Conservation (phyloP, 2,113 vertebrate species). For the Pachypanchax playfairii region DNA sequence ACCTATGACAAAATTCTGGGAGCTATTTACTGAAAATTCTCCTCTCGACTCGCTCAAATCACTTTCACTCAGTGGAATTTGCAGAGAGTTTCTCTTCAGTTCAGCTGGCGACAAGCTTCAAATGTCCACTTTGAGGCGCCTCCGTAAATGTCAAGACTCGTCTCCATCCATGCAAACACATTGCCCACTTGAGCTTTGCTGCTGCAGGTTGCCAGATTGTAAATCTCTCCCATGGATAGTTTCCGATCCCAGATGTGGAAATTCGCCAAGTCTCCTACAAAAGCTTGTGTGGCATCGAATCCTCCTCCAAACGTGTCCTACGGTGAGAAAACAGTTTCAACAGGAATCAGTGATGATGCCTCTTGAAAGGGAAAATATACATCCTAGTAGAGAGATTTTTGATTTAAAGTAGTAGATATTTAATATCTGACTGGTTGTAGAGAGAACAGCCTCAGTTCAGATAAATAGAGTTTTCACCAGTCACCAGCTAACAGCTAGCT, state of each 20-base stretch:
- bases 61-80: conserved; percentile 47
- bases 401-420: too few species aligned
- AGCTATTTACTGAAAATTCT: conserved; percentile 45
- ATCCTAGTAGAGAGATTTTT: too few species aligned
- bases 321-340: conserved; percentile 40
- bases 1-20: conserved; percentile 65
- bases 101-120: conserved; percentile 96
- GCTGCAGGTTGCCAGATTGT: conserved; percentile 95
- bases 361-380: too few species aligned
- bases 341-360: too few species aligned
- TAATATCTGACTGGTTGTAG: too few species aligned
- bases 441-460: too few species aligned
- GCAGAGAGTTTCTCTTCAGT: conserved; percentile 75
- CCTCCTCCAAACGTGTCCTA: conserved; percentile 96
- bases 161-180: conserved; percentile 94
- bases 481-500: too few species aligned
- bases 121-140: conserved; percentile 98
- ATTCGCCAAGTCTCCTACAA: conserved; percentile 95
- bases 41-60: conserved; percentile 41
- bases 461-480: too few species aligned
- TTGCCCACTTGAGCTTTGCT: conserved; percentile 91
- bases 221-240: conserved; percentile 91
- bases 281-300: conserved; percentile 96
- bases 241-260: conserved; percentile 98
- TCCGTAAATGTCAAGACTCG: conserved; percentile 92